Base-by-base conservation (phyloP, 2,113 vertebrate genomes). In the Glaucomys volans region DNA sequence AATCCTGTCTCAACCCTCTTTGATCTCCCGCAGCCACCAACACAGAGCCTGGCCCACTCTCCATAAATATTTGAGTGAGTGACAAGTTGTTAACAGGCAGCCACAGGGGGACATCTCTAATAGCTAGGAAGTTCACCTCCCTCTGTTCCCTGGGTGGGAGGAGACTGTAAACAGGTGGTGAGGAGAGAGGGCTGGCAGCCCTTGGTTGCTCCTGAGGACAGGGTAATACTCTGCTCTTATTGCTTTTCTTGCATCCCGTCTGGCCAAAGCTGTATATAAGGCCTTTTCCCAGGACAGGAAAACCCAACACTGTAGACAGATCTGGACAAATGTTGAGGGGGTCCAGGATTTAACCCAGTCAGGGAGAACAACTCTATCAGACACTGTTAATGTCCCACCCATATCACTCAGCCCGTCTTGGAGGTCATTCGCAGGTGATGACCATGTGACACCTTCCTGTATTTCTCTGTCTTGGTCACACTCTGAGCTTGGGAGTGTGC, bases 11-110 rank as follows among this genome's bases (percentile, higher is more conserved):
- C 77, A 24, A 90, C 79, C 57, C 32, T 93, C 80, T 95, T 95
- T 93, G 95, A 91, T 93, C 75, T 89, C 50, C 75, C 37, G 44
- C 14, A 44, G 42, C 20, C 35, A 80, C 67, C 52, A 66, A 14
- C 50, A 79, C 22, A 40, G 52, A 96, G 47, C 74, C 79, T 80
- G 69, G 82, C 77, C 92, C 47, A 35, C 35, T 89, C 89, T 80
- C 95, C 71, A 72, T 97, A 96, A 95, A 97, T 96, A 94, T 90
- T 94, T 96, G 96, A 97, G 76, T 59, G 89, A 94, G 77, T 95
- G 89, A 93, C 96, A 96, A 88, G 88, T 64, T 87, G 82, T 88
- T 95, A 96, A 85, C 76, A 94, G 89, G 50, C 71, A 79, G 77
- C 74, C 84, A 90, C 72, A 76, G 86, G 86, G 26, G 20, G 67